Conservation (phyloP, 1,140 invertebrate species). For the Macrosteles quadrilineatus region DNA sequence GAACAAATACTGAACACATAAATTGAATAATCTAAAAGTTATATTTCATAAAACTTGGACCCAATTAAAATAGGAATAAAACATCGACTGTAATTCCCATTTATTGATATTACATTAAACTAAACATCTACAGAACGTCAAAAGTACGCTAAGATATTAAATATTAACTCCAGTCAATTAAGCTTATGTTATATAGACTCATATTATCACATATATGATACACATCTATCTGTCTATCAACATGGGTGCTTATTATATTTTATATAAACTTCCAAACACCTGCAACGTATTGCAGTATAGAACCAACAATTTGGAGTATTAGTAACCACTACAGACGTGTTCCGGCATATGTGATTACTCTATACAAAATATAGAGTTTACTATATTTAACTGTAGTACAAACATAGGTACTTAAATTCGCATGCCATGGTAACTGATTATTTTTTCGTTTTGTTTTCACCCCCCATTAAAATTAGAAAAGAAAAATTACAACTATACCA, state of each 20-base stretch:
- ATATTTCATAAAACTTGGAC: background rate
- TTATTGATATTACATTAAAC: background rate
- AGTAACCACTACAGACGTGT: no score
- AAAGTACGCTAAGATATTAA: slow-evolving; percentile 2
- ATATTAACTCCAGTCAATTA: slow-evolving; percentile 13
- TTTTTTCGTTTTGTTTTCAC: no score
- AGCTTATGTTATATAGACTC: slow-evolving; percentile 5
- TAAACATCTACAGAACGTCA: background rate
- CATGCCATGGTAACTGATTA: no score
- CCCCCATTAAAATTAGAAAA: no score
- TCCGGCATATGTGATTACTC: no score
- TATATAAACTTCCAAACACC: slow-evolving; percentile 17
- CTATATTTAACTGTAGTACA: no score
- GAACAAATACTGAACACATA: no score
- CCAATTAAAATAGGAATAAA: background rate
- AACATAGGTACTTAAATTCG: no score
- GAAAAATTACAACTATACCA: no score
- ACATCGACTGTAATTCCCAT: slow-evolving; percentile 2
- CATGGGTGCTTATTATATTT: slow-evolving; percentile 4
- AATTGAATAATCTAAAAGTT: no score
- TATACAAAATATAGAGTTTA: no score
- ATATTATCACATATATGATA: slow-evolving; percentile 18
- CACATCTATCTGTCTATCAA: slow-evolving; percentile 14
- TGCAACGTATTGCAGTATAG: background rate
- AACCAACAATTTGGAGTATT: no score